phyloP scores from a whole-genome alignment of 2,113 vertebrate species.

The Martes martes region DNA sequence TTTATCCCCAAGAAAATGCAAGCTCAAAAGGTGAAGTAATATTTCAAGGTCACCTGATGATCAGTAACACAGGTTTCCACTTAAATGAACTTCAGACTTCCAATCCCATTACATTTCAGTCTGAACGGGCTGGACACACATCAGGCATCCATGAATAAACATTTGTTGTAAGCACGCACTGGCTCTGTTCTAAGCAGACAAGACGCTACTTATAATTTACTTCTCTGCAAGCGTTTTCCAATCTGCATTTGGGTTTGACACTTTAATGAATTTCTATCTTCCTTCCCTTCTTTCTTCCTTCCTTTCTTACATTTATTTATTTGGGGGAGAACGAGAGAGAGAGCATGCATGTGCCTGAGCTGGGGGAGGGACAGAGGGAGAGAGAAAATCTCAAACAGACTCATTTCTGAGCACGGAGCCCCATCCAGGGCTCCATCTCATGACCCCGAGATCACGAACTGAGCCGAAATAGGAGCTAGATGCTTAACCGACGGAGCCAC shows the following conservation, averaged over 20 bases:
- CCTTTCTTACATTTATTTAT: not conserved
- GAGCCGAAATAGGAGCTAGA: not conserved
- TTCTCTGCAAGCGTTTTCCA: not conserved
- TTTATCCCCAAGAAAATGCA: not conserved
- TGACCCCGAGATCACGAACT: not conserved
- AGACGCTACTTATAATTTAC: not conserved
- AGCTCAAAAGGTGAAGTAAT: not conserved
- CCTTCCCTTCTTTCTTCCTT: not conserved
- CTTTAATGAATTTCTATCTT: not conserved
- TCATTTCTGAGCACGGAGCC: not conserved
- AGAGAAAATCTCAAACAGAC: not conserved
- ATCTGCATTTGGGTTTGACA: not conserved
- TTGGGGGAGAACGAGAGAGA: not conserved
- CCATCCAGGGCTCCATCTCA: not conserved
- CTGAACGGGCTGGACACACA: no score
- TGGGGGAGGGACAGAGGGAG: not conserved
- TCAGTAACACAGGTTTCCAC: not conserved
- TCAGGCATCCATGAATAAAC: not conserved
- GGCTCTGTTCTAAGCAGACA: not conserved
- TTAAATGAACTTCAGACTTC: not conserved
- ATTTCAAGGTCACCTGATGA: not conserved
- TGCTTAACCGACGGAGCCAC: not conserved
- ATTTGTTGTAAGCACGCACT: not conserved
- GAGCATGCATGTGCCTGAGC: not conserved
- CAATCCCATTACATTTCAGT: not conserved